Evolutionary conservation across 2,797 vertebrate species (phyloP), one percentile per base, ranked within the genome.

Genomic region (Micromesistius poutassou): DNA sequence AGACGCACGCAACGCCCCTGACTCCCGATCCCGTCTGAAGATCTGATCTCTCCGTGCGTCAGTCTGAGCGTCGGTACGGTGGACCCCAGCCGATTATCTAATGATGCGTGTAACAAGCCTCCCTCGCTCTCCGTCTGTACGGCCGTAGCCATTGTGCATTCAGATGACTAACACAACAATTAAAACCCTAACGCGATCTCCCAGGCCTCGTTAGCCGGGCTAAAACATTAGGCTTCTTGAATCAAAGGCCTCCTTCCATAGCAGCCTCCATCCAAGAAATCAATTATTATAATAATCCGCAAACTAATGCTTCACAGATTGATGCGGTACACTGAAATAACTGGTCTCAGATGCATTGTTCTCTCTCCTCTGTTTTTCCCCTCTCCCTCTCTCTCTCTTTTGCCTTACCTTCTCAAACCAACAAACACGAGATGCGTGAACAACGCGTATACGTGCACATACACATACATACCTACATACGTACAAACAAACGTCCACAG

Each of bases 271-370:
- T 55, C 46, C 46, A 55, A 55, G 46, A 55, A 19, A 55, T 55
- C 46, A 55, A 55, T 55, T 19, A 55, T 55, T 19, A 55, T 55
- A 22, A 55, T 55, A 22, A 55, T 55, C 46, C 1, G 46, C 6
- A 19, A 19, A 22, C 46, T 55, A 55, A 55, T 55, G 46, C 16
- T 22, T 55, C 46, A 55, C 33, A 14, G 68, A 73, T 80, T 76
- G 77, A 73, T 78, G 74, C 74, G 62, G 30, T 76, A 62, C 40
- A 55, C 71, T 73, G 73, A 36, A 85, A 35, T 88, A 79, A 79
- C 76, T 72, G 75, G 42, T 46, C 42, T 46, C 42, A 46, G 16
- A 46, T 46, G 16, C 42, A 46, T 46, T 1, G 14, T 46, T 46
- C 25, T 68, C 1, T 74, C 38, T 22, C 13, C 38, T 62, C 10